Base-by-base conservation (phyloP, 2,888 invertebrate genomes). In the Melinaea menophilus region DNA sequence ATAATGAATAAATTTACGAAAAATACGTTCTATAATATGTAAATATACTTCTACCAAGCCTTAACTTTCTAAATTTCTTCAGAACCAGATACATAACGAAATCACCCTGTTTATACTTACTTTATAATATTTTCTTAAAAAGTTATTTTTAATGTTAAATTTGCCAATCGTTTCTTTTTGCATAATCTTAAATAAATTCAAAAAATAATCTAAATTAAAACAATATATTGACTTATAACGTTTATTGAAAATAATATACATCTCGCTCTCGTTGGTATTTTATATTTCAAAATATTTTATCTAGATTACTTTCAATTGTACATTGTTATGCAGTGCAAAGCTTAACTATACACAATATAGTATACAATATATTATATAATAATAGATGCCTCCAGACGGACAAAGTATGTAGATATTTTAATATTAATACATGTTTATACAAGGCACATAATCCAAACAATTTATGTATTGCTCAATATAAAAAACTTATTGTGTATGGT, bases 161-260 rank as follows among this genome's bases (percentile, higher is more conserved):
- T 22, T 22, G 22, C 22, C 22, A 22, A 22, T 22, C 22, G 22
- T 22, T 22, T 1, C 22, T 22, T 22, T 22, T 22, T 22, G 22
- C 22, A 22, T 22, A 22, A 22, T 1, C 22, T 0, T 22, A 22
- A 22, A 22, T 22, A 22, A 22, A 22, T 22, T 22, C 37, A 37
- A 37, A 37, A 37, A 37, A 37, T 37, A 37, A 22, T 22, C 22
- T 1, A 35, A 58, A 11, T 48, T 57, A 62, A 37, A 67, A 74
- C 66, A 31, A 61, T 31, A 41, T 55, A 22, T 46, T 54, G 67
- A 65, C 76, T 76, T 71, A 72, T 84, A 87, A 85, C 82, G 79
- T 90, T 90, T 90, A 89, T 86, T 89, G 80, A 87, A 87, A 86
- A 88, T 84, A 85, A 89, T 87, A 85, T 86, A 86, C 80, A 76